These are phyloP conservation scores for Xiphophorus birchmanni DNA, from an alignment of 2,797 vertebrate species.

Conservation along the genomic window DNA sequence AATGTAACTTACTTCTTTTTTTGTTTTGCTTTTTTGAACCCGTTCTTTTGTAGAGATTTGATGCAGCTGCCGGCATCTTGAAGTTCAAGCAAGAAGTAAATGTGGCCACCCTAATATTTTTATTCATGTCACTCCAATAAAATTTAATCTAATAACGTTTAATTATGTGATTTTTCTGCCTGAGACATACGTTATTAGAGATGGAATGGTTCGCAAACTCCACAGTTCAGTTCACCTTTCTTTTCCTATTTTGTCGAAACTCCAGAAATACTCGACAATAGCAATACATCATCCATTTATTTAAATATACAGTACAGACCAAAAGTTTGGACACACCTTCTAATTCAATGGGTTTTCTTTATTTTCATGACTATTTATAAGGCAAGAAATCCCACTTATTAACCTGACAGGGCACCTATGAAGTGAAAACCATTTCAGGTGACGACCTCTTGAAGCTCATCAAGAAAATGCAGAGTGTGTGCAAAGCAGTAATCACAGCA, in stretches of 20 bases:
- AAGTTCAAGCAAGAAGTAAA: conserved; percentile 32
- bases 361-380: too few species aligned
- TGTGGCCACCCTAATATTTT: neutral
- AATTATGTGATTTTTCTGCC: conserved; percentile 13
- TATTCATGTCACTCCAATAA: neutral
- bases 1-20: conserved; percentile 21
- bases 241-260: neutral
- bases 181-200: neutral
- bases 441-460: too few species aligned
- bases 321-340: too few species aligned
- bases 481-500: too few species aligned
- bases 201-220: neutral
- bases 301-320: too few species aligned
- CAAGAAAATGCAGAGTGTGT: too few species aligned
- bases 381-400: too few species aligned
- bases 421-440: too few species aligned
- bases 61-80: conserved; percentile 24
- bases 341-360: too few species aligned
- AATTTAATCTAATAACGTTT: conserved; percentile 21
- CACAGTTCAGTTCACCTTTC: neutral
- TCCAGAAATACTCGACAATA: neutral
- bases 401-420: too few species aligned
- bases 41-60: conserved; percentile 35
- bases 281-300: neutral
- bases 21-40: conserved; percentile 19